phyloP scores from a whole-genome alignment of 2,113 vertebrate genomes.

The Aleadryas rufinucha region DNA sequence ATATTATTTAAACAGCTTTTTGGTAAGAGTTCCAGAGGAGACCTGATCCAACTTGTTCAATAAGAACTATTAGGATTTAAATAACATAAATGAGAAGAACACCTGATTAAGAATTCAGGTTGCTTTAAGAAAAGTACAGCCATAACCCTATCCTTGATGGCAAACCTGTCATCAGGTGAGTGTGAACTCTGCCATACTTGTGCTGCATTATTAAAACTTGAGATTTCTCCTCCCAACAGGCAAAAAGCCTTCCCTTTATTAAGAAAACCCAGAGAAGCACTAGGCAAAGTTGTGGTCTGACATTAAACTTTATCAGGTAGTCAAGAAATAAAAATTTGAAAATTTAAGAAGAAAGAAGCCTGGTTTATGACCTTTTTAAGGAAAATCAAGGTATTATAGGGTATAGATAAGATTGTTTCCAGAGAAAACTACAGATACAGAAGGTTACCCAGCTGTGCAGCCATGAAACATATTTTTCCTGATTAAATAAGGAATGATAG shows the following conservation, averaged over 20 bases:
- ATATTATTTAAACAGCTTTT: conserved; percentile 31
- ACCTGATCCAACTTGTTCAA: conserved; percentile 34
- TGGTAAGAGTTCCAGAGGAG: conserved; percentile 3
- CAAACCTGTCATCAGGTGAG: neutral
- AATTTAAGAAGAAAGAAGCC: neutral
- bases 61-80: neutral
- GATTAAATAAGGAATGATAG: conserved; percentile 34
- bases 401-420: neutral
- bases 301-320: neutral
- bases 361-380: neutral
- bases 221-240: neutral
- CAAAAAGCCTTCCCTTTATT: neutral
- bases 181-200: neutral
- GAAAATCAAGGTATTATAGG: neutral
- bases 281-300: neutral
- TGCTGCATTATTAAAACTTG: neutral
- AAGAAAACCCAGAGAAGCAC: neutral
- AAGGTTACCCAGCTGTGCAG: conserved; percentile 12
- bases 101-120: neutral
- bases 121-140: neutral
- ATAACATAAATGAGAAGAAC: neutral
- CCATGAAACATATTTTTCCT: neutral
- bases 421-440: neutral
- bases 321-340: neutral
- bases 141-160: neutral